A percentile compares a stretch with the other conserved stretches of the same genome.
Evolutionary conservation across 1,140 invertebrate genomes (phyloP).

Genomic region (Orchesella cincta): DNA sequence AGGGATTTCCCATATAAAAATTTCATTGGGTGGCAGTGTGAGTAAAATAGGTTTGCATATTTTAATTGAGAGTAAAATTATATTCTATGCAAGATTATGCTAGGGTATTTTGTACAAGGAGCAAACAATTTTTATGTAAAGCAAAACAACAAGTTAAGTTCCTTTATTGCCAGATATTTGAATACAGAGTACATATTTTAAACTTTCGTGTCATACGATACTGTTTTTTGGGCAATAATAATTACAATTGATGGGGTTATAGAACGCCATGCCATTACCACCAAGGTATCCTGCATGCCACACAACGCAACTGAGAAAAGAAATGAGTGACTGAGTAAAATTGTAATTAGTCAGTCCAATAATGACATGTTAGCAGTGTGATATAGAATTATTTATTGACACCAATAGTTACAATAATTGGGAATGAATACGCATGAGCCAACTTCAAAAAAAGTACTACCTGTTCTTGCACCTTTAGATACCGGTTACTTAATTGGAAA

Average conservation of each 20-base stretch:
- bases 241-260: background rate
- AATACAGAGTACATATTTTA: no score
- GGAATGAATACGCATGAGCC: background rate
- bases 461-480: background rate
- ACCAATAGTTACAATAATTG: background rate
- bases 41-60: no score
- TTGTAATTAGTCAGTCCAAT: constrained; percentile 23
- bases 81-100: no score
- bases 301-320: no score
- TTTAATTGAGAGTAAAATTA: no score
- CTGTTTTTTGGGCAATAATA: constrained; percentile 8
- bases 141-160: background rate
- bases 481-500: constrained; percentile 18
- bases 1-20: background rate
- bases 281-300: no score
- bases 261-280: background rate
- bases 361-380: constrained; percentile 18
- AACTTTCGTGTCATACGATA: background rate
- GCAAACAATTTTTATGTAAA: no score
- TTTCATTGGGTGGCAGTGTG: no score
- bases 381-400: constrained; percentile 28
- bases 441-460: background rate
- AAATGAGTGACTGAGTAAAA: no score
- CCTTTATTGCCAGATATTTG: no score
- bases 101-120: no score